Percentiles rank a stretch among this genome's conserved stretches.
Conservation (phyloP, 30 jellyfish, hydroid and myxozoan genomes). For the Cassiopea xamachana region DNA sequence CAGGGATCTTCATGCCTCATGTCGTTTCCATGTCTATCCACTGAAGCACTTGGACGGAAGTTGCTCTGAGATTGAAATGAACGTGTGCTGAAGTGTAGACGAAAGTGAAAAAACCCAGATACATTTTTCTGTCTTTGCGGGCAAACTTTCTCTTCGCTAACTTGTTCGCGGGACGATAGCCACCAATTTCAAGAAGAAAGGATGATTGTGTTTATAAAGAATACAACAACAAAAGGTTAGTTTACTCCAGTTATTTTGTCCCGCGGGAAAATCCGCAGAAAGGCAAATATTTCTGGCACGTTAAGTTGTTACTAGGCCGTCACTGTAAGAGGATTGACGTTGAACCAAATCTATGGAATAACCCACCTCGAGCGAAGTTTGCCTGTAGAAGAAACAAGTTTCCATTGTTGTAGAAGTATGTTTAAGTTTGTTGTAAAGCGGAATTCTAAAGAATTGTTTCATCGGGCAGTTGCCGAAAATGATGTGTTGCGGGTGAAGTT, state of each 20-base stretch:
- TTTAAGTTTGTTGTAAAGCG: conserved; percentile 95
- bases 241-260: not conserved
- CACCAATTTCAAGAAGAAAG: not conserved
- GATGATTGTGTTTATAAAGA: not conserved
- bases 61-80: not conserved
- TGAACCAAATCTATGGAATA: not conserved
- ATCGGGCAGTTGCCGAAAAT: conserved; percentile 91
- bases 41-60: conserved; percentile 3
- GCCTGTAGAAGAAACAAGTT: not conserved
- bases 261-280: conserved; percentile 29
- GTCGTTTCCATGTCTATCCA: not conserved
- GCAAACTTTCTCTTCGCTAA: not conserved
- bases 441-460: conserved; percentile 89
- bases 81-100: not conserved
- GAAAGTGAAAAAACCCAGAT: conserved; percentile 4
- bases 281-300: not conserved
- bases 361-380: not conserved
- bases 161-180: conserved; percentile 21
- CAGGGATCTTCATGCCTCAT: not conserved
- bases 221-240: not conserved
- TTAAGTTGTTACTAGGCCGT: conserved; percentile 26
- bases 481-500: conserved; percentile 84
- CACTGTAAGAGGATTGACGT: conserved; percentile 12
- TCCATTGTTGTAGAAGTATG: conserved; percentile 38
- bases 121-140: not conserved